These are phyloP conservation scores for Scaptomyza pallida DNA, from an alignment of 1,140 invertebrate genomes.

Conservation along the genomic window DNA sequence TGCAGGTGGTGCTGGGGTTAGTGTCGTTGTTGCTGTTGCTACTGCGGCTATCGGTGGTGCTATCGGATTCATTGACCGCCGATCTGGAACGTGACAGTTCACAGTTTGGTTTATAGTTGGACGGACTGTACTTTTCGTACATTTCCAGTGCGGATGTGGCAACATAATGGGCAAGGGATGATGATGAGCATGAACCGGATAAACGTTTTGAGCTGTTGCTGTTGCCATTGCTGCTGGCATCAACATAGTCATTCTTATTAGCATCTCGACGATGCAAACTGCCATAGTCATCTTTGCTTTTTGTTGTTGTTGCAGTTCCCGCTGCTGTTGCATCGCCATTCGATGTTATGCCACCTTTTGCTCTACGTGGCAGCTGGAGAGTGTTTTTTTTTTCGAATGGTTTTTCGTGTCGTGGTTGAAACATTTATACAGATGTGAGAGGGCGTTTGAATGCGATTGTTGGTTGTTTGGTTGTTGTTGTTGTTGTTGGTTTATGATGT, in stretches of 20 bases:
- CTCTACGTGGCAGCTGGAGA: constrained; percentile 55
- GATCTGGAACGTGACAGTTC: constrained; percentile 84
- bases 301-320: constrained; percentile 11
- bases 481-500: constrained; percentile 37
- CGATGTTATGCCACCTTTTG: constrained; percentile 24
- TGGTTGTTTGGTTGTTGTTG: too few relatives aligned
- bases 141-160: constrained; percentile 83
- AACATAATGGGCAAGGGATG: constrained; percentile 81
- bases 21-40: constrained; percentile 31
- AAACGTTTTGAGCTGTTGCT: constrained; percentile 64
- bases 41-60: constrained; percentile 18
- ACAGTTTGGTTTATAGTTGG: constrained; percentile 84
- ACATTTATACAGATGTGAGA: constrained; percentile 70
- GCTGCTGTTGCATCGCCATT: constrained; percentile 19
- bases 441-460: constrained; percentile 38
- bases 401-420: constrained; percentile 39
- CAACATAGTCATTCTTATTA: constrained; percentile 14
- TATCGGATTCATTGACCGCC: constrained; percentile 54
- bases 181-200: constrained; percentile 79
- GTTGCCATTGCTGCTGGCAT: constrained; percentile 26
- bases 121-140: constrained; percentile 84
- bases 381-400: constrained; percentile 33
- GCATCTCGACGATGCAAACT: constrained; percentile 37
- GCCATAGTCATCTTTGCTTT: constrained; percentile 51
- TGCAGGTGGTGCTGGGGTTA: constrained; percentile 34